These are phyloP conservation scores for Alces alces DNA, from an alignment of 2,113 vertebrate genomes.

Conservation along the genomic window DNA sequence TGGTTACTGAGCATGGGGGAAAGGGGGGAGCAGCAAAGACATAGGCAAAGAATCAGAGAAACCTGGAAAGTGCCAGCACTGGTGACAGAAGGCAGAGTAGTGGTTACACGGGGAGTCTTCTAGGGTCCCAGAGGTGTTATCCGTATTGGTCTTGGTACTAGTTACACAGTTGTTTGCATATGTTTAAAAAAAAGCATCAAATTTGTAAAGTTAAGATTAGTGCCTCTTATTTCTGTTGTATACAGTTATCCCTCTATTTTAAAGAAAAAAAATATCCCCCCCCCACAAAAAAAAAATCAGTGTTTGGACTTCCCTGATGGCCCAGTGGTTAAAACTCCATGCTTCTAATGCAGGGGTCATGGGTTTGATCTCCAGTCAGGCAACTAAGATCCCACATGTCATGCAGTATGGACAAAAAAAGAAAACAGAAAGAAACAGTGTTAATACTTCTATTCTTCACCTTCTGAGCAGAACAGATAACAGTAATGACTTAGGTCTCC, in stretches of 20 bases:
- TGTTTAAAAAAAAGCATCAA: neutral
- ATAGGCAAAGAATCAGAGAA: neutral
- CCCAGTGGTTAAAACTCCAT: neutral
- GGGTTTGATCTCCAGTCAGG: neutral
- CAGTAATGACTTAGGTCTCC: neutral
- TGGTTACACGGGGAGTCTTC: neutral
- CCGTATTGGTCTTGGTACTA: neutral
- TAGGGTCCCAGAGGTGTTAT: neutral
- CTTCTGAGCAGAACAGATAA: neutral
- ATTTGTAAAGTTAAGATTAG: neutral
- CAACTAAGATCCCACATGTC: neutral
- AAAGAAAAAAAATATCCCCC: neutral
- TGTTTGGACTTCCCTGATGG: neutral
- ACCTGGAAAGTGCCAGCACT: neutral
- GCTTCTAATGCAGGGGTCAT: neutral
- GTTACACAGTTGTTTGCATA: neutral
- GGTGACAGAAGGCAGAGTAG: neutral
- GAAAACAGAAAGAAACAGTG: neutral
- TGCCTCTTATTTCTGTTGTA: neutral
- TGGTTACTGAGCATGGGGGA: too few species aligned
- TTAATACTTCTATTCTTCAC: neutral
- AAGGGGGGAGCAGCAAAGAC: too few species aligned
- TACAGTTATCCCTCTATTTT: neutral
- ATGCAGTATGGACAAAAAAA: neutral
- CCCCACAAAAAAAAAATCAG: neutral